Conservation (phyloP, 1,140 invertebrate genomes). For the Trissolcus basalis region DNA sequence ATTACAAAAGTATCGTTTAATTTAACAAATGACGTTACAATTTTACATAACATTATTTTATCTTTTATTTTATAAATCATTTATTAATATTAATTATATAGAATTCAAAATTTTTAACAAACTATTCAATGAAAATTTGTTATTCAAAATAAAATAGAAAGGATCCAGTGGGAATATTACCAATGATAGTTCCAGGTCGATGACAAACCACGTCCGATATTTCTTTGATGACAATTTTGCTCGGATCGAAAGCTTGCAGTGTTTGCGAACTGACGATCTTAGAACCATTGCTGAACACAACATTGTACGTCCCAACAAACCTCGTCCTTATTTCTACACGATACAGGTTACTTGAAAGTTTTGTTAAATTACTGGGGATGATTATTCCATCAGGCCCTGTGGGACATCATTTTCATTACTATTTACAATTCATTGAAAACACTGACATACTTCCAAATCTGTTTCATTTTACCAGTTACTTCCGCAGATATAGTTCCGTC, state of each 20-base stretch:
- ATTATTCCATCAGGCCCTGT: constrained; percentile 77
- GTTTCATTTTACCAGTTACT: constrained; percentile 73
- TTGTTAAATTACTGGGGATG: constrained; percentile 76
- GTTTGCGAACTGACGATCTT: constrained; percentile 80
- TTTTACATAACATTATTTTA: no score
- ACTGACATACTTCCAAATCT: no score
- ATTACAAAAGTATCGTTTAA: no score
- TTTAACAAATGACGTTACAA: no score
- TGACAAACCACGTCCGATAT: constrained; percentile 88
- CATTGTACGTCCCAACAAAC: constrained; percentile 80
- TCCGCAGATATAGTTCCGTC: constrained; percentile 71
- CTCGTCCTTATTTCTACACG: constrained; percentile 78
- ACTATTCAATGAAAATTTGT: no score
- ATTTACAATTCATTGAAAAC: background rate
- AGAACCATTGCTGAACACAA: constrained; percentile 77
- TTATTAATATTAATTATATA: no score
- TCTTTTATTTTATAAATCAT: no score
- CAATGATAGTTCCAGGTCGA: constrained; percentile 86
- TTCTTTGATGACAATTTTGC: constrained; percentile 85
- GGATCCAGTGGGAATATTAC: no score
- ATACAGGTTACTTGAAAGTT: constrained; percentile 69
- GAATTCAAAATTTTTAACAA: no score
- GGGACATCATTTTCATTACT: background rate
- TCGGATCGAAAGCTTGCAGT: constrained; percentile 91
- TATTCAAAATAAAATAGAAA: no score